A percentile compares a stretch with the other conserved stretches of the same genome.
phyloP scores from a whole-genome alignment of 2,113 vertebrate genomes.

The Mionectes macconnelli region DNA sequence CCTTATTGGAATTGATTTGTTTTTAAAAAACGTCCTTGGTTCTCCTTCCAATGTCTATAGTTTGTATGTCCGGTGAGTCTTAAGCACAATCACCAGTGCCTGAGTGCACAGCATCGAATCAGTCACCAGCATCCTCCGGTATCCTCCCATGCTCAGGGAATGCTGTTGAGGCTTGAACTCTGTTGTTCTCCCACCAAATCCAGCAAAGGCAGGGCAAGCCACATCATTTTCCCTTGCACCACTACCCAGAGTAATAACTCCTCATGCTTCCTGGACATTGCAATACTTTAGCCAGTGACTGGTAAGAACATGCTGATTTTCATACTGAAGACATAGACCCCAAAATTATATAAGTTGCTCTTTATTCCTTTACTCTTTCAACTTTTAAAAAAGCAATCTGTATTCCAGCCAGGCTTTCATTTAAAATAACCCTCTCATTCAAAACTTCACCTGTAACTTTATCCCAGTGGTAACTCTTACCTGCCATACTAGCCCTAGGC shows the following conservation, averaged over 20 bases:
- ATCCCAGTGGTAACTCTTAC: conserved; percentile 80
- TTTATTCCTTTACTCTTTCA: conserved; percentile 35
- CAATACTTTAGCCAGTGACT: not conserved
- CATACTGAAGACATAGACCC: not conserved
- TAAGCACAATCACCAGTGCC: not conserved
- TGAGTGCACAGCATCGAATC: not conserved
- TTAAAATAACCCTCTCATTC: conserved; percentile 80
- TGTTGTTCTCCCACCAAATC: not conserved
- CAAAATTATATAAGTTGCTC: conserved; percentile 6
- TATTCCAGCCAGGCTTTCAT: conserved; percentile 71
- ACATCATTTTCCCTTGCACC: not conserved
- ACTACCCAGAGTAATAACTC: not conserved
- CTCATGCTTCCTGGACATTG: not conserved
- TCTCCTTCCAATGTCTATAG: not conserved
- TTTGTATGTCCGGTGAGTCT: not conserved
- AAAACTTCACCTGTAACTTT: conserved; percentile 79
- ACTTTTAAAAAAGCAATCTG: conserved; percentile 44
- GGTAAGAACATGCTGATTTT: not conserved
- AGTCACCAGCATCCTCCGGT: not conserved
- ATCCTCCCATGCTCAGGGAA: not conserved
- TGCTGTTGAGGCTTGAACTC: not conserved
- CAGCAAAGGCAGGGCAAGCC: not conserved
- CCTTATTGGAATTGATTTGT: not conserved
- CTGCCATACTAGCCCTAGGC: conserved; percentile 76
- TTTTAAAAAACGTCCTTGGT: not conserved